Evolutionary conservation across 1,140 invertebrate species (phyloP).

Genomic region (Anthonomus grandis): DNA sequence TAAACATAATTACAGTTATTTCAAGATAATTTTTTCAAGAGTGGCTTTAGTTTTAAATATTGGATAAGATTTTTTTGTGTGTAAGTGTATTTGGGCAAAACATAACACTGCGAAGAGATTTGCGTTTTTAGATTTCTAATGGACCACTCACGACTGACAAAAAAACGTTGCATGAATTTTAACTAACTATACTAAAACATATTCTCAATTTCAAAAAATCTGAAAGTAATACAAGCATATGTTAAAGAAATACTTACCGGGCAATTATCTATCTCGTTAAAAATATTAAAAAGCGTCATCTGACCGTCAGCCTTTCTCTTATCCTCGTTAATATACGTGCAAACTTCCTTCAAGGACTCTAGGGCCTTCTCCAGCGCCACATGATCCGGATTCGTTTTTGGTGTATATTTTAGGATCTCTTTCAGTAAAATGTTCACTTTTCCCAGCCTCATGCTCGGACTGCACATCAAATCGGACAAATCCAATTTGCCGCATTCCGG

Average conservation of each 20-base stretch:
- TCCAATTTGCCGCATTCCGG: conserved; percentile 94
- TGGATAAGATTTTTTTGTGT: too few species aligned
- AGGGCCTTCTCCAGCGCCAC: conserved; percentile 79
- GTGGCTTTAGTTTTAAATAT: too few species aligned
- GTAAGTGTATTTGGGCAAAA: too few species aligned
- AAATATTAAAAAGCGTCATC: conserved; percentile 94
- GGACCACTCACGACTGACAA: too few species aligned
- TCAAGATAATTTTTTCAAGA: too few species aligned
- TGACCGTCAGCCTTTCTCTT: conserved; percentile 93
- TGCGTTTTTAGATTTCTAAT: too few species aligned
- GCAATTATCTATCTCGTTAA: conserved; percentile 97
- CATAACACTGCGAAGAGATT: too few species aligned
- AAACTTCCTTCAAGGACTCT: conserved; percentile 85
- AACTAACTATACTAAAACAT: conserved; percentile 5
- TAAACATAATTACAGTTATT: too few species aligned
- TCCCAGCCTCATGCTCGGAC: conserved; percentile 93
- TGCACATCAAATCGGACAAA: conserved; percentile 90
- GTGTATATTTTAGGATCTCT: conserved; percentile 92
- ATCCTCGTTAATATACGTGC: conserved; percentile 95
- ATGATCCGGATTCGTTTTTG: conserved; percentile 82
- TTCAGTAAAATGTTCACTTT: conserved; percentile 91
- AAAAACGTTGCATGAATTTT: too few species aligned
- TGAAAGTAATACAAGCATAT: neutral
- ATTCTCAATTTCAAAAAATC: neutral
- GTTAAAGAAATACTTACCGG: conserved; percentile 60